Evolutionary conservation across 2,113 vertebrate species (phyloP).

Genomic region (Furnarius figulus): DNA sequence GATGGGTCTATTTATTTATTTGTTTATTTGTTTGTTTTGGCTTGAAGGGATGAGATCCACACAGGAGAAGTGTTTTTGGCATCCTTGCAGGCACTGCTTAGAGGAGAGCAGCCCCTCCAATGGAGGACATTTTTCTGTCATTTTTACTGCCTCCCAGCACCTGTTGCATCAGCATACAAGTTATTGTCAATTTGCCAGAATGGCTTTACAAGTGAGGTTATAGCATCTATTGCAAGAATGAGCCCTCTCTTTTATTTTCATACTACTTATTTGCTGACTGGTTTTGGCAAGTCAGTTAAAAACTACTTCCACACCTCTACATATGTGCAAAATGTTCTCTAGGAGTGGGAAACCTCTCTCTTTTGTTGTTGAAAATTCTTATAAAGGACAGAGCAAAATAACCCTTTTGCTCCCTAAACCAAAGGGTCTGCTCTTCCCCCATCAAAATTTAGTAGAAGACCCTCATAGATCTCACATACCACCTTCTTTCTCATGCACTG

Average conservation of each 20-base stretch:
- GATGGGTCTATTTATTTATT: neutral
- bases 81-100: neutral
- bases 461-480: neutral
- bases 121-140: neutral
- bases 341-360: neutral
- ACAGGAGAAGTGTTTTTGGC: neutral
- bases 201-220: neutral
- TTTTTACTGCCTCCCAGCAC: neutral
- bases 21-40: neutral
- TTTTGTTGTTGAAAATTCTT: neutral
- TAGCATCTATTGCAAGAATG: neutral
- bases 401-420: neutral
- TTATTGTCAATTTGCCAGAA: neutral
- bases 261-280: neutral
- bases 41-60: neutral
- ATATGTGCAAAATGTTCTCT: neutral
- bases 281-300: neutral
- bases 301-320: neutral
- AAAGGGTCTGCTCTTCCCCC: fast-evolving
- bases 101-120: neutral
- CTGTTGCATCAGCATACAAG: neutral
- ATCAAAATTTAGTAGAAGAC: neutral
- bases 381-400: neutral
- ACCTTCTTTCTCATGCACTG: neutral
- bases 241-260: neutral